These are phyloP conservation scores for Halcyon senegalensis DNA, from an alignment of 2,113 vertebrate genomes.

Conservation along the genomic window DNA sequence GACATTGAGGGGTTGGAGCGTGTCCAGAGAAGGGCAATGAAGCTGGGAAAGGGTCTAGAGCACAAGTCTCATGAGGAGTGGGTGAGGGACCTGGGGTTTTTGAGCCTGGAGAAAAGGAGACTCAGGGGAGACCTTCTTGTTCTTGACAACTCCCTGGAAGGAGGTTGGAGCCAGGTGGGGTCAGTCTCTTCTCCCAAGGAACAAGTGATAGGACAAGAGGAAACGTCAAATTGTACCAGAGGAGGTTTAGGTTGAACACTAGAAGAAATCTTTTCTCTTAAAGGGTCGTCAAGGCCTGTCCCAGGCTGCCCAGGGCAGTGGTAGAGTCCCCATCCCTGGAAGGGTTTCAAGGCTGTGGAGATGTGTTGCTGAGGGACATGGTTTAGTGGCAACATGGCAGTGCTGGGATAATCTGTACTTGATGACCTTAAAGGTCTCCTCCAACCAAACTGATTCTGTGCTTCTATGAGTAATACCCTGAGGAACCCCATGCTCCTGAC, in stretches of 20 bases:
- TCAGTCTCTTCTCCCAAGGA: background rate
- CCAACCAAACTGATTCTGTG: background rate
- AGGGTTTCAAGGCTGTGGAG: background rate
- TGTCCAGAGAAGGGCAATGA: too few relatives aligned
- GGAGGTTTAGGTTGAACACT: background rate
- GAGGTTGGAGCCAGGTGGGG: background rate
- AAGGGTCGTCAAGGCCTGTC: background rate
- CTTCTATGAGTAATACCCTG: background rate
- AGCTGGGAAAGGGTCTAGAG: too few relatives aligned
- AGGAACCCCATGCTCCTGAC: rapidly evolving
- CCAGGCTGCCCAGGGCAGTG: background rate
- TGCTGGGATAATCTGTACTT: background rate
- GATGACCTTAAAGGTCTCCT: background rate
- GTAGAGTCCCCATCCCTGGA: background rate
- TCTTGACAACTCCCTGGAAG: background rate
- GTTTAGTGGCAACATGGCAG: background rate
- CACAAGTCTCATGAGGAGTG: too few relatives aligned
- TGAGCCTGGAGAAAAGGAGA: too few relatives aligned
- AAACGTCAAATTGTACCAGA: background rate
- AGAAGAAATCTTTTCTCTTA: background rate
- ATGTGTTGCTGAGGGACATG: background rate
- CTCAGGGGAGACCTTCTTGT: background rate
- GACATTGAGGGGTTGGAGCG: too few relatives aligned
- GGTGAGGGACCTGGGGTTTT: too few relatives aligned
- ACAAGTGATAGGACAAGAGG: background rate